Percentiles rank a stretch among this genome's conserved stretches.
phyloP scores from a whole-genome alignment of 2,113 vertebrate genomes.

The Mus spicilegus region DNA sequence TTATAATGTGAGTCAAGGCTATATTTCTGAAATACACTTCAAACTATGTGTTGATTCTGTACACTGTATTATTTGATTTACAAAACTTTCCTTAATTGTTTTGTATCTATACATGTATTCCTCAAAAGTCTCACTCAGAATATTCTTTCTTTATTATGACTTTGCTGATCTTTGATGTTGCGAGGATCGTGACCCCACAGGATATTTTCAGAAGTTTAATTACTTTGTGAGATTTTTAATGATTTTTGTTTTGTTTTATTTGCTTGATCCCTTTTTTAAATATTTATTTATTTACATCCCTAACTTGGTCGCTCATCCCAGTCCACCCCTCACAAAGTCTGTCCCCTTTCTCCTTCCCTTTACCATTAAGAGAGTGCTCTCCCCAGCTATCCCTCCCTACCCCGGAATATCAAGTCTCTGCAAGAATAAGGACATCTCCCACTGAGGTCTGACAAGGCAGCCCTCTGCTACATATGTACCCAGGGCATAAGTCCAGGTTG shows the following conservation, averaged over 20 bases:
- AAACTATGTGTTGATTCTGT: neutral
- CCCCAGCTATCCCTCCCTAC: too few species aligned
- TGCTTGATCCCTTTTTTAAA: neutral
- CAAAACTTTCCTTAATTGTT: neutral
- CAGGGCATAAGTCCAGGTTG: too few species aligned
- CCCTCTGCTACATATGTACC: too few species aligned
- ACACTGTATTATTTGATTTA: neutral
- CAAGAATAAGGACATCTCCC: too few species aligned
- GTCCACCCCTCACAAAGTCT: too few species aligned
- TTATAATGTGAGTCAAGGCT: neutral
- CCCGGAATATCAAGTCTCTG: too few species aligned
- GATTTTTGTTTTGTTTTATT: neutral
- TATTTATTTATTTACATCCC: too few species aligned
- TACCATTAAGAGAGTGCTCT: too few species aligned
- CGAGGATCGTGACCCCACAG: neutral
- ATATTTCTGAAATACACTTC: neutral
- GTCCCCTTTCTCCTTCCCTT: too few species aligned
- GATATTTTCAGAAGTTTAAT: neutral
- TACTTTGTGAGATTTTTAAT: neutral
- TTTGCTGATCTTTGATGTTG: neutral
- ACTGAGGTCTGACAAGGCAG: too few species aligned
- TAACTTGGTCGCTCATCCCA: too few species aligned
- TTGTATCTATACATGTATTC: neutral
- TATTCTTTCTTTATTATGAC: neutral
- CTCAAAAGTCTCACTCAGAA: neutral